Conservation (phyloP, 2,797 vertebrate genomes). For the Pseudotriccus pelzelni region DNA sequence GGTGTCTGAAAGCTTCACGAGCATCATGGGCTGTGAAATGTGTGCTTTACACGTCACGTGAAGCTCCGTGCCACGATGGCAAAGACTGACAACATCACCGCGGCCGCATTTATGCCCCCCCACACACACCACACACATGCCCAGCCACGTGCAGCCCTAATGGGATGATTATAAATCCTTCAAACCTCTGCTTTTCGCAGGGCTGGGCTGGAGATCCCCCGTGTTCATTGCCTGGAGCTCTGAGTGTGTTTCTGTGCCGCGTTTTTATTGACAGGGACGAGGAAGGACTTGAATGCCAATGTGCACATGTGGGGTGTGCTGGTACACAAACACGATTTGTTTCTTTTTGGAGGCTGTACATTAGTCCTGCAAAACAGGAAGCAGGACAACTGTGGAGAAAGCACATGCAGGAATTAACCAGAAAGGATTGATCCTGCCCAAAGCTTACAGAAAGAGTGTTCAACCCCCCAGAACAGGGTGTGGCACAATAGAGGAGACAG, state of each 20-base stretch:
- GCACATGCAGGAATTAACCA: not conserved
- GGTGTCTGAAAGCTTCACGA: not conserved
- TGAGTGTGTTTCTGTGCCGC: not conserved
- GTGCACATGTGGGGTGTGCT: not conserved
- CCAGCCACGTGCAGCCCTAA: not conserved
- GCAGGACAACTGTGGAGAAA: not conserved
- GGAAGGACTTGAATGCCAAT: not conserved
- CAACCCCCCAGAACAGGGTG: not conserved
- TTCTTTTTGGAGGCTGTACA: not conserved
- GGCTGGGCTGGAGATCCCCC: not conserved
- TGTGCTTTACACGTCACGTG: too few relatives aligned
- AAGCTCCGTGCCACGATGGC: not conserved
- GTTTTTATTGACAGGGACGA: accelerated
- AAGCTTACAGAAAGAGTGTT: not conserved
- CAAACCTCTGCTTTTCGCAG: not conserved
- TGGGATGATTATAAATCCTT: not conserved
- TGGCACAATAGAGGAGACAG: not conserved
- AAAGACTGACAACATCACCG: too few relatives aligned
- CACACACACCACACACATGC: not conserved
- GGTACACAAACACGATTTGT: not conserved
- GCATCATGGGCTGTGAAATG: accelerated
- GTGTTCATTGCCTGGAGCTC: not conserved
- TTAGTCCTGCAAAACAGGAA: not conserved
- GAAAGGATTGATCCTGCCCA: not conserved
- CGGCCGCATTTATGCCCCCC: accelerated